Conservation (phyloP, 2,113 vertebrate species). For the Toxotes jaculatrix region DNA sequence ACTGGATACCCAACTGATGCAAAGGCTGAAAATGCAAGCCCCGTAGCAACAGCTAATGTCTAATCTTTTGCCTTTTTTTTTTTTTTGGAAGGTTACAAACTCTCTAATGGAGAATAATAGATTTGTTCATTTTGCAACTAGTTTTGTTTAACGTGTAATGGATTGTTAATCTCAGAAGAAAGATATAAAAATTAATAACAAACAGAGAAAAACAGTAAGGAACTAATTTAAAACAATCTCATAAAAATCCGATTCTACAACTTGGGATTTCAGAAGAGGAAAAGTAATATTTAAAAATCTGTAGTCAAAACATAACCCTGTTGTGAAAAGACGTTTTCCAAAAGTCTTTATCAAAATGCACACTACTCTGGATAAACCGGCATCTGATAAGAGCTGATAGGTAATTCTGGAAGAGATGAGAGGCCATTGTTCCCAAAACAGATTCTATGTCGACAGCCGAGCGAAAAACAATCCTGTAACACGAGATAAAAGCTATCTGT, state of each 20-base stretch:
- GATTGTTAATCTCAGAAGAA: background rate
- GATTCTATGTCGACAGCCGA: conserved; percentile 66
- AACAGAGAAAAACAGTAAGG: background rate
- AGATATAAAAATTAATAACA: conserved; percentile 3
- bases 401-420: conserved; percentile 65
- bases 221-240: conserved; percentile 12
- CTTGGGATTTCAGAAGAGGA: background rate
- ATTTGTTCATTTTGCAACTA: conserved; percentile 1
- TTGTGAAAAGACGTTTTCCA: conserved; percentile 8
- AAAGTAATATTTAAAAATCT: background rate
- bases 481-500: conserved; percentile 74
- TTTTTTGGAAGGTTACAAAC: conserved; percentile 1
- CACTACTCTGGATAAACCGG: conserved; percentile 27
- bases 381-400: conserved; percentile 69
- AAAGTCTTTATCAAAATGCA: conserved; percentile 34
- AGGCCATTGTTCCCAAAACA: conserved; percentile 68
- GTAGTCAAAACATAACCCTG: background rate
- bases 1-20: background rate
- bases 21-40: background rate
- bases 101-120: conserved; percentile 16
- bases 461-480: conserved; percentile 77
- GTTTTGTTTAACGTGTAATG: background rate
- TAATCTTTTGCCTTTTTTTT: background rate
- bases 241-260: conserved; percentile 8
- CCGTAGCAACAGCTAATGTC: background rate